Evolutionary conservation across 1,140 invertebrate genomes (phyloP).

Genomic region (Zaprionus africanus): DNA sequence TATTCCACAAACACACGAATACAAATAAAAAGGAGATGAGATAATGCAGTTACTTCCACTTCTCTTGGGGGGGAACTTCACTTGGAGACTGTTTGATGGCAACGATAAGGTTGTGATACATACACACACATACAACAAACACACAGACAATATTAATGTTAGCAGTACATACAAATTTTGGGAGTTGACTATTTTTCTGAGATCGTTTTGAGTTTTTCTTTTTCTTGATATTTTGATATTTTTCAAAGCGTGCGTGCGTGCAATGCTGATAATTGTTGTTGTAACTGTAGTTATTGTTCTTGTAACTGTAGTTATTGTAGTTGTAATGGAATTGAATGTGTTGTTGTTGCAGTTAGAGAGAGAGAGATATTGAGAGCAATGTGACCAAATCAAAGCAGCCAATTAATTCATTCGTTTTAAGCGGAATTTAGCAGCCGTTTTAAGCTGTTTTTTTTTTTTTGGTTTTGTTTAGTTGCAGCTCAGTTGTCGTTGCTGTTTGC

Average conservation of each 20-base stretch:
- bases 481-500: constrained; percentile 11
- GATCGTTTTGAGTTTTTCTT: background rate
- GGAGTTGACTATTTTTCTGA: constrained; percentile 39
- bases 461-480: constrained; percentile 23
- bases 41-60: too few relatives aligned
- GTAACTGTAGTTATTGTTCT: constrained; percentile 15
- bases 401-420: constrained; percentile 49
- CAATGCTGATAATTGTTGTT: constrained; percentile 46
- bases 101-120: background rate
- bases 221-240: constrained; percentile 22
- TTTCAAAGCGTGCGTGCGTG: constrained; percentile 56
- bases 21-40: too few relatives aligned
- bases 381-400: constrained; percentile 74
- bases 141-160: constrained; percentile 32
- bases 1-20: too few relatives aligned
- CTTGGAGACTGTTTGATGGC: background rate
- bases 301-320: constrained; percentile 35
- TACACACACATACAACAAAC: constrained; percentile 22
- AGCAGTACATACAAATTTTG: constrained; percentile 74
- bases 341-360: background rate
- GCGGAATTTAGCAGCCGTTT: constrained; percentile 42
- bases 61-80: too few relatives aligned
- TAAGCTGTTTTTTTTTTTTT: constrained; percentile 9
- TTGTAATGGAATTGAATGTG: constrained; percentile 38
- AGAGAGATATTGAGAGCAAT: constrained; percentile 48